Percentiles rank a stretch among this genome's conserved stretches.
Conservation (phyloP, 2,888 invertebrate species). For the Oscheius sp. region DNA sequence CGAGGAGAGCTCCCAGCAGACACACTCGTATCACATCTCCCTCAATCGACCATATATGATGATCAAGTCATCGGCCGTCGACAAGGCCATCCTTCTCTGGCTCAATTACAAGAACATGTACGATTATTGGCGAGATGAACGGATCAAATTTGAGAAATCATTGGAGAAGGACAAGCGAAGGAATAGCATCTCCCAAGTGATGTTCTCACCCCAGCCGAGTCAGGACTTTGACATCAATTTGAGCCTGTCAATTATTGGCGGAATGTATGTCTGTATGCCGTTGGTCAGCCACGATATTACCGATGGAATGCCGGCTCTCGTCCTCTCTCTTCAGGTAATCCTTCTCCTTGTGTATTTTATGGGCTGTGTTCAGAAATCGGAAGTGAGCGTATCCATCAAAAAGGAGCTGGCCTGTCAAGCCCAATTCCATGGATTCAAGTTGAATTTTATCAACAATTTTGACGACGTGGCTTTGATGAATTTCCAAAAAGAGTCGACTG, state of each 20-base stretch:
- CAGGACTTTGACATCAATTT: constrained; percentile 65
- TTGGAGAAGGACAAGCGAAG: constrained; percentile 8
- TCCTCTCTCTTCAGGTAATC: constrained; percentile 86
- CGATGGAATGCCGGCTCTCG: constrained; percentile 80
- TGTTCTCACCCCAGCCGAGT: constrained; percentile 36
- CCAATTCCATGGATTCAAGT: constrained; percentile 83
- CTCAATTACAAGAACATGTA: constrained; percentile 98
- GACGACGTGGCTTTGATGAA: constrained; percentile 72
- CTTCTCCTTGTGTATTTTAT: neutral
- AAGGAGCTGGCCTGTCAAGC: constrained; percentile 85
- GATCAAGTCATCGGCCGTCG: constrained; percentile 95
- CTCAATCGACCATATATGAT: constrained; percentile 92
- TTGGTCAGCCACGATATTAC: constrained; percentile 59
- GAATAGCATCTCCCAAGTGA: constrained; percentile 28
- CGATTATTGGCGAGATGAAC: constrained; percentile 97
- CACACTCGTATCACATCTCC: constrained; percentile 78
- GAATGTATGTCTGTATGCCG: constrained; percentile 72
- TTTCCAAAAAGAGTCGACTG: constrained; percentile 33
- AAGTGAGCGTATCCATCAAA: constrained; percentile 87
- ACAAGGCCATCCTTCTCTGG: constrained; percentile 98
- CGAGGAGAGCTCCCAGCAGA: constrained; percentile 58
- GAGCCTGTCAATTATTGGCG: constrained; percentile 67
- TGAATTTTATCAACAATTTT: constrained; percentile 92
- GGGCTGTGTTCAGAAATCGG: constrained; percentile 71
- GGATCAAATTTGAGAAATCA: constrained; percentile 33